Evolutionary conservation across 2,797 vertebrate species (phyloP), one percentile per base, ranked within the genome.

Genomic region (Rachycentron canadum): DNA sequence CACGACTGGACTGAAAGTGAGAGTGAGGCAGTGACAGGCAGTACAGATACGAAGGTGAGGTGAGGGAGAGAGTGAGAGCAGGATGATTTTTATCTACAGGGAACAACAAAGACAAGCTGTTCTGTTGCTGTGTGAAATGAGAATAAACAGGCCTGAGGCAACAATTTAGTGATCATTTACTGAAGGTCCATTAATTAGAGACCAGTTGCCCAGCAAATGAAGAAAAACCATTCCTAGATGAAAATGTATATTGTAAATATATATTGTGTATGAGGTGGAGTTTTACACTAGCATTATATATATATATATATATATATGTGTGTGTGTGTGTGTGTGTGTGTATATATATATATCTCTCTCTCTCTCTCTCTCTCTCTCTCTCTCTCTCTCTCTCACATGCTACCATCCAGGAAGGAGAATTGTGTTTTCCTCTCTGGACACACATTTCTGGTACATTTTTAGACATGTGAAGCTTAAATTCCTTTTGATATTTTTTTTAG

Each of bases 11-110:
- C 3, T 72, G 74, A 80, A 59, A 67, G 66, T 58, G 61, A 69
- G 61, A 41, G 45, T 70, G 75, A 62, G 78, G 79, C 0, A 49
- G 76, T 56, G 55, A 76, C 73, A 70, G 69, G n/a, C n/a, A 32
- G 62, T 13, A 30, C 53, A 66, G 73, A 30, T 23, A 55, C 62
- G 53, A 32, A 84, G 73, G 81, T 82, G 74, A 77, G 60, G 69
- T 52, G 59, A 79, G 70, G 65, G 63, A 63, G 74, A 82, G 81
- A 49, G 60, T 8, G 60, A 60, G 60, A 72, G 66, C 17, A n/a
- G 41, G 58, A 73, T 0, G 28, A 50, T 69, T 69, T 47, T 53
- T 17, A 23, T 41, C 41, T 40, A n/a, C 45, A 30, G 23, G 43
- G 41, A 25, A 41, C 64, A 47, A 73, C 32, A 77, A 34, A 66